Evolutionary conservation across 2,113 vertebrate genomes (phyloP), one percentile per base, ranked within the genome.

Genomic region (Psittacula cyanocephala): DNA sequence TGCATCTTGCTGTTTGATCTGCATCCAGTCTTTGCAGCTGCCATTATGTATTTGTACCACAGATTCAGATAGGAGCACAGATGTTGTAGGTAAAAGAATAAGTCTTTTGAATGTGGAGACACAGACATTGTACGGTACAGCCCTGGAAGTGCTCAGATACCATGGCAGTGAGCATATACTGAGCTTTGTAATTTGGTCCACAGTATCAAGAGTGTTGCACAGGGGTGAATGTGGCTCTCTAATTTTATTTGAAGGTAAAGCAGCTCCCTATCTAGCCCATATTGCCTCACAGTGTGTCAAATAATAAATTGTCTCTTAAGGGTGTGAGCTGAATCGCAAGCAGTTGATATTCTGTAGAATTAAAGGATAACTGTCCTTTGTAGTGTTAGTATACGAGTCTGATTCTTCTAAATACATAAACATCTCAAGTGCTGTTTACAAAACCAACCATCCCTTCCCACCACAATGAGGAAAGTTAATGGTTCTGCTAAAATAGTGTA

Each of bases 401-500:
- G 63, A 46, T 78, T 93, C 65, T 52, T 91, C 62, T 77, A 79
- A 91, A 81, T 89, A 68, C 49, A 81, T 89, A 92, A 96, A 84
- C 53, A 71, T 94, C 71, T 92, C 39, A 81, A 95, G 69, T 69
- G 46, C 57, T 89, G 15, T 83, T 94, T 89, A 68, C 71, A 86
- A 76, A 94, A 81, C 59, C 87, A 89, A 35, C 59, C 24, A 85
- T 67, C 89, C 55, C 77, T 93, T 86, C 77, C 92, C 50, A 74
- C 83, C 52, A 71, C 88, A 76, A 70, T 88, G 72, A 92, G 72
- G 44, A 71, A 88, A 93, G 74, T 79, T 97, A 92, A 93, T 94
- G 94, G 80, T 71, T 97, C 74, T 84, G 83, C 87, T 95, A 91
- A 95, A 93, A 77, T 80, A 89, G 74, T 28, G 19, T 49, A 94